phyloP scores from a whole-genome alignment of 2,113 vertebrate species.

The Syngnathoides biaculeatus region DNA sequence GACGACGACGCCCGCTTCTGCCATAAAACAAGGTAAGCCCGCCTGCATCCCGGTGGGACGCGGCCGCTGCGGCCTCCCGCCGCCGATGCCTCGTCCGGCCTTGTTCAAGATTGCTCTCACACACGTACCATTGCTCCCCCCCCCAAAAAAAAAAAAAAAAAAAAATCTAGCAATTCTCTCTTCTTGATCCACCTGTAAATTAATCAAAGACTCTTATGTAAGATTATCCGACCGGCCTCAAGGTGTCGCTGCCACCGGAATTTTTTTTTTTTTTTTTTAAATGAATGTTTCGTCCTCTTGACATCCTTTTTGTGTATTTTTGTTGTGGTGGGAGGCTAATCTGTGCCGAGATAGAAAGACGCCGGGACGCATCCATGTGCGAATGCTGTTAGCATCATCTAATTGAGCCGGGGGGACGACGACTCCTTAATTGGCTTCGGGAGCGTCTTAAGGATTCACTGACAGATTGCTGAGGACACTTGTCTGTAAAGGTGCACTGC shows the following conservation, averaged over 20 bases:
- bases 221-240: background rate
- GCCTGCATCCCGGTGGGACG: background rate
- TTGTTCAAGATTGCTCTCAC: no score
- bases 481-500: background rate
- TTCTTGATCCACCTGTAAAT: background rate
- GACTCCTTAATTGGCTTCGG: background rate
- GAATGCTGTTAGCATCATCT: background rate
- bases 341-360: background rate
- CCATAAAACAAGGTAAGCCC: slow-evolving; percentile 2
- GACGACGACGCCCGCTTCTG: background rate
- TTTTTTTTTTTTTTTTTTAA: background rate
- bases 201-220: background rate
- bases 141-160: no score
- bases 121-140: no score
- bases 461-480: background rate
- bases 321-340: background rate
- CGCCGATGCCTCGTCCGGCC: background rate
- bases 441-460: background rate
- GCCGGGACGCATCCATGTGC: background rate
- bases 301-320: background rate
- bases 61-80: slow-evolving; percentile 7
- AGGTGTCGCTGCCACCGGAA: background rate
- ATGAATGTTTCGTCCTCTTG: no score
- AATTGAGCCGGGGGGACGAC: background rate
- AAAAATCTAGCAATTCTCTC: no score